phyloP scores from a whole-genome alignment of 2,888 invertebrate genomes.

The Clivina fossor region DNA sequence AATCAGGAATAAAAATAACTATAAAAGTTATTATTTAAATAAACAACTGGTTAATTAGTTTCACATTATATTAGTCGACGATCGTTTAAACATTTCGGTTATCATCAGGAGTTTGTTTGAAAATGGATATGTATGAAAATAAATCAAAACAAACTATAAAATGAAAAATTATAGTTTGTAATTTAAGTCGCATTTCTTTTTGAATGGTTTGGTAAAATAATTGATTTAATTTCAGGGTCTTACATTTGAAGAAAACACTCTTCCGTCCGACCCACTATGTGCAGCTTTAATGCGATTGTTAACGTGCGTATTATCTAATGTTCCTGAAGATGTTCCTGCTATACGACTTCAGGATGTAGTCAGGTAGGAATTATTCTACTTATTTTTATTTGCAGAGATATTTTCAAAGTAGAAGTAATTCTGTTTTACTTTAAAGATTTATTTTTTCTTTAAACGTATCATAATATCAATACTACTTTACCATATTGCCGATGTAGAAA shows the following conservation, averaged over 20 bases:
- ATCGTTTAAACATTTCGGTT: no score
- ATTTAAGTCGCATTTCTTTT: background rate
- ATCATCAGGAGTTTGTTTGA: no score
- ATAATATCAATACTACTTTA: no score
- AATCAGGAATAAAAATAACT: no score
- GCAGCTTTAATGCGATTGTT: conserved; percentile 57
- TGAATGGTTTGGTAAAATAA: no score
- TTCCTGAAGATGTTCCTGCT: conserved; percentile 52
- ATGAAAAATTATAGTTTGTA: background rate
- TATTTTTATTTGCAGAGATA: background rate
- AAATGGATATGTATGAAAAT: background rate
- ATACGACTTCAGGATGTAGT: conserved; percentile 59
- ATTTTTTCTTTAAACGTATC: no score
- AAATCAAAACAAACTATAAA: background rate
- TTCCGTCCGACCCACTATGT: conserved; percentile 53
- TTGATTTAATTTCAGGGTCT: conserved; percentile 47
- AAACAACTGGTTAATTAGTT: no score
- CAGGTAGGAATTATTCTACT: conserved; percentile 53
- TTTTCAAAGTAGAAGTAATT: background rate
- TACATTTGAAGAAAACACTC: conserved; percentile 47
- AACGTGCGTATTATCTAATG: conserved; percentile 56
- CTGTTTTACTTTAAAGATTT: background rate
- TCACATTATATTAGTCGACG: no score
- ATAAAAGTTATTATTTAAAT: no score
- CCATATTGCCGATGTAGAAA: no score